phyloP scores from a whole-genome alignment of 2,113 vertebrate species.

The Chrysochloris asiatica region DNA sequence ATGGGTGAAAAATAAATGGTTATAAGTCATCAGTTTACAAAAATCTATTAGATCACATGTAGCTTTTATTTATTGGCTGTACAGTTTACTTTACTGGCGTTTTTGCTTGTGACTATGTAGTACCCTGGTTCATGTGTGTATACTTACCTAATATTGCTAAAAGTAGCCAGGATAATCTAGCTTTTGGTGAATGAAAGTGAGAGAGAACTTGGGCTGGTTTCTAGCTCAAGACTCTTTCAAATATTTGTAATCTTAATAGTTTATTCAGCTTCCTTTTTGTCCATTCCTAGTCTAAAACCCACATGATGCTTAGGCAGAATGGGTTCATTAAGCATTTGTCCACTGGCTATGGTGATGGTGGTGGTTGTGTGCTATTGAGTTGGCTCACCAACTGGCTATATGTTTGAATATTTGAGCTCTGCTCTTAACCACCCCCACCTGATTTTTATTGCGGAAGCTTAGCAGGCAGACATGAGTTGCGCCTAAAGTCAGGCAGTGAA shows the following conservation, averaged over 20 bases:
- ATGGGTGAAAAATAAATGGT: background rate
- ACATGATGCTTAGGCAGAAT: background rate
- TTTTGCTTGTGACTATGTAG: background rate
- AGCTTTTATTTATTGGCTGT: background rate
- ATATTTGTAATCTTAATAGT: background rate
- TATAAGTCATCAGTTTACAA: constrained; percentile 4
- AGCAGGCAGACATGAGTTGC: background rate
- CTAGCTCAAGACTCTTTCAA: background rate
- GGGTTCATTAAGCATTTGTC: background rate
- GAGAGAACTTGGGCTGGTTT: background rate
- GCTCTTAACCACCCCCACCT: background rate
- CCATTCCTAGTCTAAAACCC: background rate
- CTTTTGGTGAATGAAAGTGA: background rate
- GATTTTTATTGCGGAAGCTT: background rate
- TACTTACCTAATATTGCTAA: background rate
- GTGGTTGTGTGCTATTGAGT: too few relatives aligned
- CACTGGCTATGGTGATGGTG: too few relatives aligned
- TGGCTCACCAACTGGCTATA: background rate
- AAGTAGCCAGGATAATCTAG: background rate
- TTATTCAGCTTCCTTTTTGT: background rate
- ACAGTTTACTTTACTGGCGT: constrained; percentile 27
- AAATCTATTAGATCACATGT: constrained; percentile 8
- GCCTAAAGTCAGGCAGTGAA: background rate
- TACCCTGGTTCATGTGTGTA: background rate
- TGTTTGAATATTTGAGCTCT: background rate